Evolutionary conservation across 2,113 vertebrate species (phyloP).

Genomic region (Halcyon malimbica): DNA sequence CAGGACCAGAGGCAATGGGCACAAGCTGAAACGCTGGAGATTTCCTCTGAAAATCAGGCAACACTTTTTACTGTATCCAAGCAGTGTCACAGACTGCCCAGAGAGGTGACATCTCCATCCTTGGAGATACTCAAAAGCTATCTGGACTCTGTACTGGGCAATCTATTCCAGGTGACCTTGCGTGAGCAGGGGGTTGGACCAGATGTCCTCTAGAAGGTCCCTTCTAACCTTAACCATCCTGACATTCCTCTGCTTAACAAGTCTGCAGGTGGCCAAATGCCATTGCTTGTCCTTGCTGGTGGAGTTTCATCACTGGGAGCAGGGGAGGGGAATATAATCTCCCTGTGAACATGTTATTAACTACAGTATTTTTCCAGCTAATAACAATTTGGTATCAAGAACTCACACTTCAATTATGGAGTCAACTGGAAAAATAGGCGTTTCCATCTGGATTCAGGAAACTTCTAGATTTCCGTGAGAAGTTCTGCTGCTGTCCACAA

Average conservation of each 20-base stretch:
- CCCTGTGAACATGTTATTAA: background rate
- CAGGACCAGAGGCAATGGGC: background rate
- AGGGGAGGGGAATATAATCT: background rate
- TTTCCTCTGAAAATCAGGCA: background rate
- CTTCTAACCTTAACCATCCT: background rate
- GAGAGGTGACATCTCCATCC: background rate
- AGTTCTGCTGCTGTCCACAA: background rate
- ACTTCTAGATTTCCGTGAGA: background rate
- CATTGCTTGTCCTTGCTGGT: background rate
- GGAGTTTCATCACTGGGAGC: background rate
- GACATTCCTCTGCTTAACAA: background rate
- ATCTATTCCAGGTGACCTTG: background rate
- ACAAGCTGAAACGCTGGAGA: background rate
- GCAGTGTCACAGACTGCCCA: background rate
- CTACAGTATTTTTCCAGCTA: background rate
- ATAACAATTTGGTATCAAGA: background rate
- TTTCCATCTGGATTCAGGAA: background rate
- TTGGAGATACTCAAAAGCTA: background rate
- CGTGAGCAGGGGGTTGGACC: background rate
- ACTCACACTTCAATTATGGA: background rate
- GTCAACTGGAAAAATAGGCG: background rate
- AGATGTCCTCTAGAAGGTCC: background rate
- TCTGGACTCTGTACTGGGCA: background rate
- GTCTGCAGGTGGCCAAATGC: background rate
- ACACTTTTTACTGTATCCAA: background rate